Base-by-base conservation (phyloP, 2,888 invertebrate species). In the Campoplex nolae region DNA sequence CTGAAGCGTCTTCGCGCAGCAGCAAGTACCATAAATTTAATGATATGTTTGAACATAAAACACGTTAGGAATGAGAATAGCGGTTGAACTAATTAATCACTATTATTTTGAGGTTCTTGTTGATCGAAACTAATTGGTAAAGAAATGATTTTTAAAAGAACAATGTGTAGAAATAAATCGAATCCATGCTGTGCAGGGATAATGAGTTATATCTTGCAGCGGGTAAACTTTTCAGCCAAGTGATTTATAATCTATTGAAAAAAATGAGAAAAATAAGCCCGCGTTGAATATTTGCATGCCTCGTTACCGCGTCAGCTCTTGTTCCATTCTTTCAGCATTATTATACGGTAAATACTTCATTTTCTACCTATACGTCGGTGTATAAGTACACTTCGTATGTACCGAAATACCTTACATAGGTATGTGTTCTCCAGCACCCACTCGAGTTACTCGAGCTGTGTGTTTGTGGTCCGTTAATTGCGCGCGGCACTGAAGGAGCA, bases 401-500 rank as follows among this genome's bases (percentile, higher is more conserved):
- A 42, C 28, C 18, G 18, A 23, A 38, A 38, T 6, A 4, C 38
- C 6, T 4, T 38, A 38, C 38, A 6, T 38, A 0, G 38, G 23
- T 58, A 45, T 70, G 28, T 42, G 18, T 56, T 11, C 45, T 45
- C 45, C 45, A 11, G 42, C 18, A 11, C 42, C 18, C 73, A 67
- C 62, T 76, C 13, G 32, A 32, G 56, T 51, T 71, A 71, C 71
- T 76, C 80, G 56, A 82, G 42, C 74, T 68, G n/a, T 38, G 58
- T 76, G 51, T 48, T 42, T 45, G 68, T 23, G 45, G 68, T 65
- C 74, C 56, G 78, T 68, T 74, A 73, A 78, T 82, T 75, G 75
- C 75, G 68, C 54, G 48, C 32, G 74, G 58, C 35, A 79, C 75
- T 48, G 79, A 68, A 32, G 48, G 38, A 54, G 23, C 6, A 38